These are phyloP conservation scores for Plutomurus gul DNA, from an alignment of 1,140 invertebrate genomes.

Conservation along the genomic window DNA sequence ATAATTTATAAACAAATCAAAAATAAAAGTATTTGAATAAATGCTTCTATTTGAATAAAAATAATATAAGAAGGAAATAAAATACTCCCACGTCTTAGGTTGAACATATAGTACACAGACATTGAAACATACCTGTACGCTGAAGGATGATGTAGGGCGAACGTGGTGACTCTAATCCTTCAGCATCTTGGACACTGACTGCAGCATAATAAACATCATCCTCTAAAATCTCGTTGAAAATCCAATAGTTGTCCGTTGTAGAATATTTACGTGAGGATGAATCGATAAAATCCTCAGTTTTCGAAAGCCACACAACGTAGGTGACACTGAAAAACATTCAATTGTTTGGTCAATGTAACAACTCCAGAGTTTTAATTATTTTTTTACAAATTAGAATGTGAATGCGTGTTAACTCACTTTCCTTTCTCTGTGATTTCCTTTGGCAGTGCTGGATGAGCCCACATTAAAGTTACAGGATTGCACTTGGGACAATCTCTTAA, in stretches of 20 bases:
- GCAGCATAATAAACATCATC: conserved; percentile 67
- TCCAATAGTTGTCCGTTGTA: conserved; percentile 63
- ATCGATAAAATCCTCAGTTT: conserved; percentile 63
- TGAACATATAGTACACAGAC: no score
- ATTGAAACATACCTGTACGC: conserved; percentile 23
- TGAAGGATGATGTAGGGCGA: conserved; percentile 34
- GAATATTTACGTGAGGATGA: conserved; percentile 60
- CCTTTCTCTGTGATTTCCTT: conserved; percentile 34
- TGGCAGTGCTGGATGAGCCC: conserved; percentile 25
- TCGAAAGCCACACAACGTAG: conserved; percentile 69
- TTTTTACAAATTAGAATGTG: no score
- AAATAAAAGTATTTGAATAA: no score
- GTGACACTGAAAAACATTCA: conserved; percentile 63
- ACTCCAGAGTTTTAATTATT: no score
- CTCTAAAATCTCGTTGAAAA: conserved; percentile 62
- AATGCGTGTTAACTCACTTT: conserved; percentile 38
- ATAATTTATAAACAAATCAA: no score
- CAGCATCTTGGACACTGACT: conserved; percentile 65
- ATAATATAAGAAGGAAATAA: no score
- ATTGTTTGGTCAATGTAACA: no score
- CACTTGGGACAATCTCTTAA: conserved; percentile 63
- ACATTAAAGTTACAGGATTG: conserved; percentile 56
- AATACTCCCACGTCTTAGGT: no score
- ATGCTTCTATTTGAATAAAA: no score
- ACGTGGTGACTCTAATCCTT: conserved; percentile 66